Evolutionary conservation across 2,113 vertebrate species (phyloP).

Genomic region (Formicarius rufipectus): DNA sequence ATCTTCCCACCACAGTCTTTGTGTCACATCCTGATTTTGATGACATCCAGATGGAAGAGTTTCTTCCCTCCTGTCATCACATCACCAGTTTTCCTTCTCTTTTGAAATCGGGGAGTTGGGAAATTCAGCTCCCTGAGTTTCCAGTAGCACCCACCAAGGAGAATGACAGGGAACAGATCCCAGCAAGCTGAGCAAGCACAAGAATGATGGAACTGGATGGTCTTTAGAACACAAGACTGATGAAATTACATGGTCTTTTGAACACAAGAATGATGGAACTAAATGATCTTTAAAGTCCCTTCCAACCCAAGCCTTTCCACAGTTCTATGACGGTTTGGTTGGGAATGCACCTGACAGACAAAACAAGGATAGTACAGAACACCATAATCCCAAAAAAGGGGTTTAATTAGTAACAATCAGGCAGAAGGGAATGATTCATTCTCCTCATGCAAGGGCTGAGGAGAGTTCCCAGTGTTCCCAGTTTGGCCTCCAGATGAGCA

Average conservation of each 20-base stretch:
- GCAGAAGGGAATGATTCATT: neutral
- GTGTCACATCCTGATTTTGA: neutral
- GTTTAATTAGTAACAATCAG: neutral
- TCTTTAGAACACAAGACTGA: neutral
- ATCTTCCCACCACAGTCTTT: neutral
- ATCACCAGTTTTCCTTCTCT: neutral
- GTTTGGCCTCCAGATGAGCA: neutral
- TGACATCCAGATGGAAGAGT: neutral
- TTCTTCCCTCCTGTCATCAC: neutral
- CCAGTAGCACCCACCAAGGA: neutral
- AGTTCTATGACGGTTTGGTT: neutral
- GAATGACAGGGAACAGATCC: neutral
- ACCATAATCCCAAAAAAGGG: neutral
- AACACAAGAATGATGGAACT: neutral
- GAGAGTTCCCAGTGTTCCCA: too few relatives aligned
- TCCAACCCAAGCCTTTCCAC: neutral
- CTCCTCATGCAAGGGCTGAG: neutral
- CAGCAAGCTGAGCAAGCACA: neutral
- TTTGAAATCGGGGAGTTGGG: neutral
- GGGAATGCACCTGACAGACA: neutral
- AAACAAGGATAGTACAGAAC: neutral
- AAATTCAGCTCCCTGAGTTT: neutral
- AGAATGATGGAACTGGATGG: neutral
- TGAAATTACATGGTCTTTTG: neutral
- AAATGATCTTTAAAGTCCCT: neutral